A percentile compares a stretch with the other conserved stretches of the same genome.
Evolutionary conservation across 2,113 vertebrate species (phyloP).

Genomic region (Acanthisitta chloris): DNA sequence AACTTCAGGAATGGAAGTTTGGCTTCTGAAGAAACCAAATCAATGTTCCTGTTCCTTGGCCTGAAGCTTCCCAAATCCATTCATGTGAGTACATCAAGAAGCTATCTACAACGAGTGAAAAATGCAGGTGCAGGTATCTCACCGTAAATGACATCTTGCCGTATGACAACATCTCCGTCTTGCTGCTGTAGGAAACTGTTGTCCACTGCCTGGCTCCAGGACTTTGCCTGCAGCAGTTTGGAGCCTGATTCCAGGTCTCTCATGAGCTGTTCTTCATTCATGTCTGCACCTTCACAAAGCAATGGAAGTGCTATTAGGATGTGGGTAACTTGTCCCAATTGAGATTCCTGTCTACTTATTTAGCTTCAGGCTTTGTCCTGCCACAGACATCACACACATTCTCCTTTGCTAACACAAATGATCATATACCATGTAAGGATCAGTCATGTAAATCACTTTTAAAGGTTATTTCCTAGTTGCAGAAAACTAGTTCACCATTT

Average conservation of each 20-base stretch:
- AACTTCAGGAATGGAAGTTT: neutral
- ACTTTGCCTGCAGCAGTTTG: conserved; percentile 90
- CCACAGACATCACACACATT: neutral
- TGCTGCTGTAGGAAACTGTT: conserved; percentile 86
- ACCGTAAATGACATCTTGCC: conserved; percentile 97
- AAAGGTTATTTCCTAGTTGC: neutral
- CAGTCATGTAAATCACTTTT: neutral
- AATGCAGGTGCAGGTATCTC: neutral
- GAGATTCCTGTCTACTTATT: neutral
- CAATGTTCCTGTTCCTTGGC: neutral
- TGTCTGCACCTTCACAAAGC: conserved; percentile 84
- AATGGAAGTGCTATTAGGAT: neutral
- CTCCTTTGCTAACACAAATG: neutral
- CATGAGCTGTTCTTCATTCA: conserved; percentile 95
- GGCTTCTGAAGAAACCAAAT: neutral
- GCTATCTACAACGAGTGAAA: neutral
- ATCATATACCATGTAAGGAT: neutral
- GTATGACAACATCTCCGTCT: conserved; percentile 88
- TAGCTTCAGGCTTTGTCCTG: neutral
- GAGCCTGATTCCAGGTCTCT: conserved; percentile 91
- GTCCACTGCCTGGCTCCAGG: conserved; percentile 93
- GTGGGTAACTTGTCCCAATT: neutral
- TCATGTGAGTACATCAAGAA: neutral
- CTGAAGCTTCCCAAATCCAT: neutral
- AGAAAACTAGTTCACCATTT: neutral